Evolutionary conservation across 64 coral and sea anemone genomes (phyloP).

Genomic region (Cladopsammia gracilis): DNA sequence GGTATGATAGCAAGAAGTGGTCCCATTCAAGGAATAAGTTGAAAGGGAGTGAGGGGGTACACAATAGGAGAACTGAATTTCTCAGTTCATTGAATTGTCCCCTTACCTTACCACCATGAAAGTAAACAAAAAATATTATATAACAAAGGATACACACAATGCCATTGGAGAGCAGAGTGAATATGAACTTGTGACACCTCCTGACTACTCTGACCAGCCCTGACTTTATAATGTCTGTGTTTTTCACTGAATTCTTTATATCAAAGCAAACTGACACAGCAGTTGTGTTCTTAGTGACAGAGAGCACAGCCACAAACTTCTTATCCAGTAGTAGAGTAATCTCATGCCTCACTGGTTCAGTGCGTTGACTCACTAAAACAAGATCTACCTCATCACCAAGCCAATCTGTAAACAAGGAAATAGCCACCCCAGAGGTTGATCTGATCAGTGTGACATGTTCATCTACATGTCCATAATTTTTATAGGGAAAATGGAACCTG

Average conservation of each 20-base stretch:
- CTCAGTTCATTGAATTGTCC: too few relatives aligned
- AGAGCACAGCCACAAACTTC: constrained; percentile 36
- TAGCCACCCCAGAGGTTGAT: background rate
- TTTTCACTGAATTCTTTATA: constrained; percentile 36
- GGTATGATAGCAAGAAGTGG: too few relatives aligned
- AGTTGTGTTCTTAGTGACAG: constrained; percentile 5
- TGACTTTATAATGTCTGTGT: constrained; percentile 41
- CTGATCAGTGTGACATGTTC: too few relatives aligned
- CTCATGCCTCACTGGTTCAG: constrained; percentile 13
- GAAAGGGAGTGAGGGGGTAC: too few relatives aligned
- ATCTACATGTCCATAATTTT: too few relatives aligned
- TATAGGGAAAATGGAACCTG: too few relatives aligned
- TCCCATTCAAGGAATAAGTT: too few relatives aligned
- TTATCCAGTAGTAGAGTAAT: constrained; percentile 66
- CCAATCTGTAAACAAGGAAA: constrained; percentile 43
- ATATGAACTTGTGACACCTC: constrained; percentile 43
- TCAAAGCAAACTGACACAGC: constrained; percentile 74
- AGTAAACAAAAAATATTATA: too few relatives aligned
- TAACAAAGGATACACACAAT: constrained; percentile 78
- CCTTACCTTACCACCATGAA: too few relatives aligned
- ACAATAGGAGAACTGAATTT: too few relatives aligned
- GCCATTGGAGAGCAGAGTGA: constrained; percentile 76
- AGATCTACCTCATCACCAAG: constrained; percentile 49
- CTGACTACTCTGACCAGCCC: constrained; percentile 52
- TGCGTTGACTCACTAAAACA: constrained; percentile 36